Base-by-base conservation (phyloP, 2,797 vertebrate species). In the Loris lydekkerianus region DNA sequence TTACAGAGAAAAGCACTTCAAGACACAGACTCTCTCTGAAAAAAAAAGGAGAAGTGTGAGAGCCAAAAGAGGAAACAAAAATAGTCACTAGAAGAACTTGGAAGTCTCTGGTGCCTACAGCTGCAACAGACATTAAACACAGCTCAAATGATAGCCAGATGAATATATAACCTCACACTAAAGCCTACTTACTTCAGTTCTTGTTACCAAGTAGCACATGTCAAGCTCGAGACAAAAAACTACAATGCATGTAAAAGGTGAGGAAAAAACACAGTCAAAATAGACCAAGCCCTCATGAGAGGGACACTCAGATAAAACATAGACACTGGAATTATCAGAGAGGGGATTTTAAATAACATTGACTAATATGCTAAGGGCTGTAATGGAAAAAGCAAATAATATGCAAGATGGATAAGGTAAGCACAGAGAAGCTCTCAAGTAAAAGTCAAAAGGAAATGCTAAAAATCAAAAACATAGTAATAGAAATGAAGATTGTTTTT, bases 301-400 rank as follows among this genome's bases (percentile, higher is more conserved):
- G 43, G 8, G 18, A 73, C 31, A 65, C 31, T 89, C 84, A n/a
- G 25, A 78, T 80, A 80, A 93, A 80, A 88, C 75, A 25, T 31
- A 93, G 43, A 70, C 73, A 46, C n/a, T 89, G 37, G 65, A 80
- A 86, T 86, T 60, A 85, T n/a, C 25, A 60, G 31, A n/a, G 10
- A 91, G 14, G 34, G n/a, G 56, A 70, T 93, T 82, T 93, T 82
- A 90, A 81, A 80, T 90, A 95, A 86, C 46, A 23, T 31, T 25
- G 49, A 75, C 80, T 43, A 49, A 43, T n/a, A 95, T 49, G 18
- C 61, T 61, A 90, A 90, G 27, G 29, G 34, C 13, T 91, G 2
- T 82, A 63, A 37, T 69, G 31, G 69, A 90, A 63, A 85, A 93
- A 46, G 37, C 69, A 76, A 40, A 86, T 49, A 90, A 69, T 40